Evolutionary conservation across 2,797 vertebrate genomes (phyloP).

Genomic region (Synanceia verrucosa): DNA sequence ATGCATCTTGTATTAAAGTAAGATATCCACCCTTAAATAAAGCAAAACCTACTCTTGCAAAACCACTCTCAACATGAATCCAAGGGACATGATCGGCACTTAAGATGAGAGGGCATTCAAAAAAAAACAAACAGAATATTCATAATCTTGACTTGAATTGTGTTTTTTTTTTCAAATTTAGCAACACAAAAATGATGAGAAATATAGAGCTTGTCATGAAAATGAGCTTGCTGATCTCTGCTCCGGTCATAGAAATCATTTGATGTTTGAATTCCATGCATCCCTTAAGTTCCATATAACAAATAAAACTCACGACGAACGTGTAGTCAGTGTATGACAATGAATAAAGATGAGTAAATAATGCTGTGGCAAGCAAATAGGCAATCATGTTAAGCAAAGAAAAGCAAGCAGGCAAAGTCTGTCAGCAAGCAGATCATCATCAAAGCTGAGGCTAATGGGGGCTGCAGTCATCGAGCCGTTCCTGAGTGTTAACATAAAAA

Average conservation of each 20-base stretch:
- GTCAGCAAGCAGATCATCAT: conserved; percentile 13
- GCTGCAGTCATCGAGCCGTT: conserved; percentile 22
- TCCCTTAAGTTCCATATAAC: background rate
- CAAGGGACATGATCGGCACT: background rate
- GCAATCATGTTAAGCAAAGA: background rate
- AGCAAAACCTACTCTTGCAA: background rate
- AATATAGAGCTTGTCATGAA: background rate
- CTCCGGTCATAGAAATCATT: background rate
- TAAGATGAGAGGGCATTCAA: background rate
- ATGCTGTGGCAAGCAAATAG: background rate
- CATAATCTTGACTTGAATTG: background rate
- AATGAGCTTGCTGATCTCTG: background rate
- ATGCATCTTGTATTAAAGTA: conserved; percentile 20
- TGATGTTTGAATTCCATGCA: background rate
- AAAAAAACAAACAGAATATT: background rate
- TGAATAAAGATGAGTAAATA: background rate
- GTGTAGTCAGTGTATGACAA: background rate
- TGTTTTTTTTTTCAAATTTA: background rate
- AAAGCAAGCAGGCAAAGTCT: background rate
- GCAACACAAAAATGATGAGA: background rate
- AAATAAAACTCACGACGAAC: background rate
- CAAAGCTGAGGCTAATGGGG: no score
- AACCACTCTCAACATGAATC: background rate
- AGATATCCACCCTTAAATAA: conserved; percentile 4
- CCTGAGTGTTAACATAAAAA: background rate